Base-by-base conservation (phyloP, 2,888 invertebrate species). In the Nomada ruficornis region DNA sequence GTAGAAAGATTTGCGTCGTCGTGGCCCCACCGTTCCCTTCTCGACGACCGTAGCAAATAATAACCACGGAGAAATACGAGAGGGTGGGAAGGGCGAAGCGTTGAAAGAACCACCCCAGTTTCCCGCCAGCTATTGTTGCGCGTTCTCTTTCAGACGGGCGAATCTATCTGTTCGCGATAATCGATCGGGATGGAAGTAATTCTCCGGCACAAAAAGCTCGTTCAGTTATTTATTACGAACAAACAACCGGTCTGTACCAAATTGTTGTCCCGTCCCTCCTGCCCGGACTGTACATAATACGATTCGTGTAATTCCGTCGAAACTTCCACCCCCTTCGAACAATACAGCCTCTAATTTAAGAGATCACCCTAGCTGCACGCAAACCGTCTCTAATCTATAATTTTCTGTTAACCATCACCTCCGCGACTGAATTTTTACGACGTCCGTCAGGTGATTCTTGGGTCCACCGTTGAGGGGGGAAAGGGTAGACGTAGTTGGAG, bases 151-250 rank as follows among this genome's bases (percentile, higher is more conserved):
- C 73, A 71, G 76, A 77, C 71, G 76, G 65, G 76, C 60, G 75
- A 84, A 85, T 85, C 85, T 78, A 85, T 84, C 85, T 76, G 70
- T 18, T 68, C 77, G 63, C 64, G 85, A 82, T 82, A 85, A 82
- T 85, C 85, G 85, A 85, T 84, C 74, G 74, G 77, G 74, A 77
- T 59, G 82, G 57, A 79, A 85, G 85, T 85, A 79, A 84, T 85
- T 79, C 77, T 52, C 71, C n/a, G 0, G 3, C 23, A 26, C 13
- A 9, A 23, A 20, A 75, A 73, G 50, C 71, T 57, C 71, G 77
- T 75, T 80, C 77, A 80, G 77, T 74, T 84, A 82, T 70, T 80
- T 84, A 84, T 75, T 76, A 65, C 75, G 64, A 70, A 36, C 73
- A 76, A 79, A 83, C 70, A 69, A 50, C 55, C 36, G 20, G n/a